phyloP scores from a whole-genome alignment of 2,888 invertebrate genomes.

The Drosophila cognata region DNA sequence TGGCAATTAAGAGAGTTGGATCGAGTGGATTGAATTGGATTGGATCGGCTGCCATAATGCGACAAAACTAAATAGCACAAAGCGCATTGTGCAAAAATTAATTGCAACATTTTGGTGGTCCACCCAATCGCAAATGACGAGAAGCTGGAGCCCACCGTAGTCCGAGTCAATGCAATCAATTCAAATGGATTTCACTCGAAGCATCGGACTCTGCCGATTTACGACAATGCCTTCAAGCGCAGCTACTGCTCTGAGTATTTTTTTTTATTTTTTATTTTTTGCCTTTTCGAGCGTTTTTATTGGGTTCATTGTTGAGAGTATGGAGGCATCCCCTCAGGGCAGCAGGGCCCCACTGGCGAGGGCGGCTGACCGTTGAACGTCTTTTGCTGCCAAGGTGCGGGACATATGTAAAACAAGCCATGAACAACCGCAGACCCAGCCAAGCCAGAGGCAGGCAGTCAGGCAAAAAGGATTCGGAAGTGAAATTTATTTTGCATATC shows the following conservation, averaged over 20 bases:
- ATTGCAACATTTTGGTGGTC: constrained; percentile 84
- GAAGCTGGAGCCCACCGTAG: constrained; percentile 9
- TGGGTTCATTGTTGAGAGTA: constrained; percentile 73
- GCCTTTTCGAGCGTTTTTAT: constrained; percentile 74
- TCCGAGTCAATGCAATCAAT: constrained; percentile 65
- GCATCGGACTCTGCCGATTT: constrained; percentile 65
- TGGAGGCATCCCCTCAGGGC: constrained; percentile 48
- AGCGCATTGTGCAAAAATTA: constrained; percentile 80
- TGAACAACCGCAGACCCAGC: constrained; percentile 63
- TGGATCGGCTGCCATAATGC: constrained; percentile 55
- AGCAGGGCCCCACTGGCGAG: constrained; percentile 20
- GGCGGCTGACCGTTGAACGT: constrained; percentile 43
- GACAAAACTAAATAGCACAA: constrained; percentile 72
- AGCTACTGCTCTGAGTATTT: constrained; percentile 16
- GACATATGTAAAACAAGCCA: constrained; percentile 84
- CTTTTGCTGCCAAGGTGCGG: constrained; percentile 76
- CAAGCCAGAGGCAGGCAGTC: constrained; percentile 23
- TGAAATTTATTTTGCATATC: constrained; percentile 83
- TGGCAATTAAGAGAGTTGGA: constrained; percentile 44
- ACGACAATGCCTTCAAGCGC: constrained; percentile 59
- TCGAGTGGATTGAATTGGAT: constrained; percentile 7
- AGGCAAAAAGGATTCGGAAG: constrained; percentile 77
- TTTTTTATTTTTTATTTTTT: constrained; percentile 6
- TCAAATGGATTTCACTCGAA: constrained; percentile 72
- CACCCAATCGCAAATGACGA: constrained; percentile 38